Conservation (phyloP, 2,797 vertebrate genomes). For the Galago senegalensis region DNA sequence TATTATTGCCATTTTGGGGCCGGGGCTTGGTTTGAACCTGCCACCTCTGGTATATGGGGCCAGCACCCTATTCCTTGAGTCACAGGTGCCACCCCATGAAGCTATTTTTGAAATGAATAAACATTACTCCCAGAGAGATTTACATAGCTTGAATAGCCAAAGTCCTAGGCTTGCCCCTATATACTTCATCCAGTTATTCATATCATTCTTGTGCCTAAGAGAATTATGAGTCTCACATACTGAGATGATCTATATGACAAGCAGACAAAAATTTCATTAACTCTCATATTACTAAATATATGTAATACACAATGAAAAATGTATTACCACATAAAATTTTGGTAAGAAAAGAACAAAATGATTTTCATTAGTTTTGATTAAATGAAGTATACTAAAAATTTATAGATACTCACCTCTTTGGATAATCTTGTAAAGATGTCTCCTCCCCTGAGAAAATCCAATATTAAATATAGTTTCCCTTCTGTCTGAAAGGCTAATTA, state of each 20-base stretch:
- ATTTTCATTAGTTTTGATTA: conserved; percentile 38
- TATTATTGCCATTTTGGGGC: too few relatives aligned
- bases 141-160: conserved; percentile 57
- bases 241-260: conserved; percentile 56
- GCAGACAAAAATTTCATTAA: conserved; percentile 59
- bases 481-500: conserved; percentile 98
- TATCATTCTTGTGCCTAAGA: conserved; percentile 43
- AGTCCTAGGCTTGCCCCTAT: conserved; percentile 63
- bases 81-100: too few relatives aligned
- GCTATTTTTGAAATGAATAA: conserved; percentile 44
- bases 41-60: too few relatives aligned
- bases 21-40: too few relatives aligned
- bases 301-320: conserved; percentile 12
- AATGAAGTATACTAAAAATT: conserved; percentile 63
- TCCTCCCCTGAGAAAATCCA: conserved; percentile 99
- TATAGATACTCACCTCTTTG: conserved; percentile 96
- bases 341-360: not conserved
- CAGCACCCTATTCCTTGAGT: too few relatives aligned
- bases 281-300: conserved; percentile 32
- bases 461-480: conserved; percentile 99
- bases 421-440: conserved; percentile 99
- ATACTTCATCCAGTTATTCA: conserved; percentile 66
- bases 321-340: conserved; percentile 42
- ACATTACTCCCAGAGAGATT: conserved; percentile 39
- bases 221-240: not conserved